Evolutionary conservation across 2,888 invertebrate genomes (phyloP).

Genomic region (Ceriagrion tenellum): DNA sequence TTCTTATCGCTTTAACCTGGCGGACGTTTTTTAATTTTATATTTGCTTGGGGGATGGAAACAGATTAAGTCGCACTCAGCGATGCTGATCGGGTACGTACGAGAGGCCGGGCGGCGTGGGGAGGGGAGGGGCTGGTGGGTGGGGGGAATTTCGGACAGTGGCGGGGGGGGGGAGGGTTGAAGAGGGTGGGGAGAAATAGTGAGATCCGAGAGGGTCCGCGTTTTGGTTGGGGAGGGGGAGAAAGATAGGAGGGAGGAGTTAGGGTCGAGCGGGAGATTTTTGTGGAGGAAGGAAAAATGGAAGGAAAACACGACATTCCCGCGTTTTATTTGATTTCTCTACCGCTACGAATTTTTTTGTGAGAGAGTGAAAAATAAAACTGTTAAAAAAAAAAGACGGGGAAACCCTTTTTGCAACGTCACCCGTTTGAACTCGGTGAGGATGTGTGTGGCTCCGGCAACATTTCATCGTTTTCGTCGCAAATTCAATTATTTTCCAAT

Average conservation of each 20-base stretch:
- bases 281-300: slow-evolving; percentile 44
- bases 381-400: neutral
- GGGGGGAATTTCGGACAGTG: neutral
- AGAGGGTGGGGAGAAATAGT: neutral
- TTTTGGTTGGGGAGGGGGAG: neutral
- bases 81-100: slow-evolving; percentile 46
- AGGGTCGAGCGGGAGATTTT: neutral
- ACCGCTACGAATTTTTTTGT: slow-evolving; percentile 52
- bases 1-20: slow-evolving; percentile 44
- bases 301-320: slow-evolving; percentile 65
- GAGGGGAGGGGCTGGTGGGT: neutral
- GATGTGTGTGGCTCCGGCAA: slow-evolving; percentile 23
- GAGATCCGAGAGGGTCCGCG: neutral
- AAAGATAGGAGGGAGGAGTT: neutral
- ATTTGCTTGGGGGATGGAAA: slow-evolving; percentile 61
- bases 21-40: slow-evolving; percentile 41
- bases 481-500: slow-evolving; percentile 67
- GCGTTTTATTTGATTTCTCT: slow-evolving; percentile 66
- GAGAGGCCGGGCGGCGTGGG: neutral
- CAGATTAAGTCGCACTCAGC: slow-evolving; percentile 61
- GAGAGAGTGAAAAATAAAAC: slow-evolving; percentile 19
- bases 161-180: neutral
- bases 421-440: slow-evolving; percentile 62
- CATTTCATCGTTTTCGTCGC: slow-evolving; percentile 67
- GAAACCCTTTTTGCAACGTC: slow-evolving; percentile 52